Evolutionary conservation across 2,888 invertebrate genomes (phyloP).

Genomic region (Cantharis rustica): DNA sequence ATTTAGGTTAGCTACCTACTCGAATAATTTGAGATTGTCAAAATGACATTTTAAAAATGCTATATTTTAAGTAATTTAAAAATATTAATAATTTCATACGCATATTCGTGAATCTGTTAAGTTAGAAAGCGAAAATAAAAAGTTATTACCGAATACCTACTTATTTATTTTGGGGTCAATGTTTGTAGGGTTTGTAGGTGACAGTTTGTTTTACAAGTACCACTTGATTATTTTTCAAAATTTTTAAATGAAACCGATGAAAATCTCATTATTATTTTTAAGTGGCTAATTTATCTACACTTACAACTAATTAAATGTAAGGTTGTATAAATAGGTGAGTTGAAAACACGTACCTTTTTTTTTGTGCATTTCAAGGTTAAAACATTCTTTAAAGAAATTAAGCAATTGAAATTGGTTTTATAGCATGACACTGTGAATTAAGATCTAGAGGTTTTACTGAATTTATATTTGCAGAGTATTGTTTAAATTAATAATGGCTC

Average conservation of each 20-base stretch:
- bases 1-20: background rate
- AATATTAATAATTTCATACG: background rate
- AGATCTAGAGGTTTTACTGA: background rate
- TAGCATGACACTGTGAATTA: background rate
- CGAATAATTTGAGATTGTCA: background rate
- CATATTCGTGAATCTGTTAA: background rate
- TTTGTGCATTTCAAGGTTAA: background rate
- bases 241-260: background rate
- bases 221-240: background rate
- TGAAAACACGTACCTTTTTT: background rate
- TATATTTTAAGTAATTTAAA: background rate
- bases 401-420: background rate
- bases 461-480: background rate
- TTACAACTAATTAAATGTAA: background rate
- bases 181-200: background rate
- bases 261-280: background rate
- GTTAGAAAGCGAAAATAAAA: background rate
- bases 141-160: background rate
- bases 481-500: slow-evolving; percentile 59
- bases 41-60: background rate
- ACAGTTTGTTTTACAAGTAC: background rate
- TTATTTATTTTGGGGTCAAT: background rate
- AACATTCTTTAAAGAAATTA: background rate
- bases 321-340: background rate
- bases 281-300: background rate